Conservation (phyloP, 23 tunicate species). For the Halocynthia roretzi region DNA sequence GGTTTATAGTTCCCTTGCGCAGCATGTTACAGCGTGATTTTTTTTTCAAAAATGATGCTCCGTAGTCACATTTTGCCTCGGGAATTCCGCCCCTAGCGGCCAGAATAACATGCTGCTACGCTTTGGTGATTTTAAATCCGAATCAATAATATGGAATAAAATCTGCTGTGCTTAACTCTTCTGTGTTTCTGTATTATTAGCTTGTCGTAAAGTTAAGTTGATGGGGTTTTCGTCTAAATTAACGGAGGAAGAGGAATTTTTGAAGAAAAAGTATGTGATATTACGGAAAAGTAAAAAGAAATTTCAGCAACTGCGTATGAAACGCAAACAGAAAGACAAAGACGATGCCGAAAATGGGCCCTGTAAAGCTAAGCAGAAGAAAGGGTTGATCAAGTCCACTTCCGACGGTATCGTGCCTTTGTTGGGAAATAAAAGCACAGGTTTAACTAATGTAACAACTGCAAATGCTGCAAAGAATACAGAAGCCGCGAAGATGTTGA, state of each 20-base stretch:
- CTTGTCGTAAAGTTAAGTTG: too few relatives aligned
- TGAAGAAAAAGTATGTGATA: slow-evolving; percentile 45
- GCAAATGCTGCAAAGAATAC: slow-evolving; percentile 86
- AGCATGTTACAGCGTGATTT: too few relatives aligned
- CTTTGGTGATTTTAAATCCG: too few relatives aligned
- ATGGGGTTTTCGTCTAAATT: slow-evolving; percentile 66
- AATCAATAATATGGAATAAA: too few relatives aligned
- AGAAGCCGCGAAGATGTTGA: slow-evolving; percentile 61
- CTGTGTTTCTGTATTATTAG: too few relatives aligned
- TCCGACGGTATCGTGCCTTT: slow-evolving; percentile 23
- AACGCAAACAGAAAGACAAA: slow-evolving; percentile 56
- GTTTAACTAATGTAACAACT: slow-evolving; percentile 18
- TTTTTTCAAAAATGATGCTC: too few relatives aligned
- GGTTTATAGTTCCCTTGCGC: too few relatives aligned
- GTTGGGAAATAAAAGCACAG: slow-evolving; percentile 15
- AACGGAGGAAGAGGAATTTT: slow-evolving; percentile 72
- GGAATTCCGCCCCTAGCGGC: too few relatives aligned
- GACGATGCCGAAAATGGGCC: slow-evolving; percentile 54
- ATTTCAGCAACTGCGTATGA: slow-evolving; percentile 39
- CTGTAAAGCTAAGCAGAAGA: slow-evolving; percentile 53
- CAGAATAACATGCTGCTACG: too few relatives aligned
- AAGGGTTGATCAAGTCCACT: slow-evolving; percentile 47
- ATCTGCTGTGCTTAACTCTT: too few relatives aligned
- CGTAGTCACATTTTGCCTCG: too few relatives aligned
- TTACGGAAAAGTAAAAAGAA: slow-evolving; percentile 53